phyloP scores from a whole-genome alignment of 1,140 invertebrate genomes.

The Hycleus phaleratus region DNA sequence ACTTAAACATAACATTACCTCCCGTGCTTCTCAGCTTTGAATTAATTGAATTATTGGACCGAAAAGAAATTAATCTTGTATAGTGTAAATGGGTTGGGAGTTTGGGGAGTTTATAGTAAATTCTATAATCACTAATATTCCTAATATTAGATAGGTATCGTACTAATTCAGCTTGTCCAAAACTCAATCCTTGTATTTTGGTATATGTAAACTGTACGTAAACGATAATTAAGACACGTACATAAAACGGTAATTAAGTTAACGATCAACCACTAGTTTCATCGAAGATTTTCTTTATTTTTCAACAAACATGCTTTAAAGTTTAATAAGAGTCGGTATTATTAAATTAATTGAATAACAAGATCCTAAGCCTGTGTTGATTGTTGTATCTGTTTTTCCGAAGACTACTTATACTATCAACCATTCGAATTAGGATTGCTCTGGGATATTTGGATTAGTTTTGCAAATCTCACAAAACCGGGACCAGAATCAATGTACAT shows the following conservation, averaged over 20 bases:
- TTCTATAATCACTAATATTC: constrained; percentile 28
- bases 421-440: constrained; percentile 29
- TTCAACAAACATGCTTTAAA: too few species aligned
- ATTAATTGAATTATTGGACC: constrained; percentile 40
- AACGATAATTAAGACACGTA: constrained; percentile 8
- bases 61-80: constrained; percentile 40
- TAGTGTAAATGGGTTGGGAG: constrained; percentile 25
- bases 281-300: background rate
- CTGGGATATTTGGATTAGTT: constrained; percentile 23
- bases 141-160: constrained; percentile 5
- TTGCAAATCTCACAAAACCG: constrained; percentile 28
- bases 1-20: constrained; percentile 35
- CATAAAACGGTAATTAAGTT: constrained; percentile 12
- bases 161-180: background rate
- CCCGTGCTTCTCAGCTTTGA: constrained; percentile 25
- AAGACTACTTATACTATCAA: constrained; percentile 5
- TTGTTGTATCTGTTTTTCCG: too few species aligned
- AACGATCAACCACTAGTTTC: constrained; percentile 6
- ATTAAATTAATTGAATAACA: too few species aligned
- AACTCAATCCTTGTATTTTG: background rate
- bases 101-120: background rate
- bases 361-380: too few species aligned
- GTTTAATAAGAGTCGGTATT: too few species aligned
- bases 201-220: constrained; percentile 1
- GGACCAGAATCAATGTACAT: constrained; percentile 20